Base-by-base conservation (phyloP, 2,797 vertebrate species). In the Brachymystax lenok region DNA sequence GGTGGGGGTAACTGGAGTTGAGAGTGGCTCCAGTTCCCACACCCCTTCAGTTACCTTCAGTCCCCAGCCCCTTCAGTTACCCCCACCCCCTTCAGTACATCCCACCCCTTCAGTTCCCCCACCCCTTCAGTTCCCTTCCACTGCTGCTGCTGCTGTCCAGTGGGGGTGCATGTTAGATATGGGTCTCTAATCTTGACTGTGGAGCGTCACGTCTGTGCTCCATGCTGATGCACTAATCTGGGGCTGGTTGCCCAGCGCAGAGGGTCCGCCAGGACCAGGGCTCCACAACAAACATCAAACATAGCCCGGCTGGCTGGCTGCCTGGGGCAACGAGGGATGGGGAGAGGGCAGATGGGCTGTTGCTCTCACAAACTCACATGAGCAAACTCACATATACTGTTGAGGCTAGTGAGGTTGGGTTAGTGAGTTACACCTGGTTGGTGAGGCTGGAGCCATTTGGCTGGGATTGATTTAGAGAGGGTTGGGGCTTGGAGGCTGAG, bases 191-290 rank as follows among this genome's bases (percentile, higher is more conserved):
- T 81, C 69, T 35, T 21, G 13, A 61, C 64, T 16, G 40, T 1
- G 54, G 14, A 64, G 63, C 19, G 40, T 35, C 76, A 75, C 73
- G 68, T 68, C 40, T 64, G 73, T 59, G 28, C 46, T 17, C 19
- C 71, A 73, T 19, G 27, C 72, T 28, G 66, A 40, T 30, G 50
- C 30, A n/a, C 71, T 78, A 40, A 73, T 76, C 52, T 73, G 69
- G 63, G 19, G 19, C 59, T 52, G 64, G 51, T 66, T 63, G 40
- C 14, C 33, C 1, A 7, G 33, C 33, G 33, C 33, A 7, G 33
- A 35, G 33, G 33, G 6, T 35, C 1, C 6, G 33, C 33, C 33
- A 35, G 33, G 33, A 35, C 52, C 51, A 24, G 19, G n/a, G 33
- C 27, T 27, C 19, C 24, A 59, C 69, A 35, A 35, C 33, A 35